Evolutionary conservation across 2,888 invertebrate genomes (phyloP).

Genomic region (Euproctis similis): DNA sequence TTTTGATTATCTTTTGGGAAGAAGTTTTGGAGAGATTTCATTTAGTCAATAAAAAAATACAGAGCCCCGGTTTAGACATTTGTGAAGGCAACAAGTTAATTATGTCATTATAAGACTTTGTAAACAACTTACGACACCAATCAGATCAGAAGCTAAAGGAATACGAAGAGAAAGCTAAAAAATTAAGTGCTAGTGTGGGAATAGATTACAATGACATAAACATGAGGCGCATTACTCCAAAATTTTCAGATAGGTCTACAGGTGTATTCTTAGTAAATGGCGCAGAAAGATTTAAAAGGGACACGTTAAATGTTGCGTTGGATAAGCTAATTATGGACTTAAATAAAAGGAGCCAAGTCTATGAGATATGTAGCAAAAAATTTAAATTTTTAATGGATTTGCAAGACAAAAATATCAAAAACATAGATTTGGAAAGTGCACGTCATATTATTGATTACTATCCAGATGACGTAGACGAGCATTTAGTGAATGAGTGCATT

Average conservation of each 20-base stretch:
- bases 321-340: constrained; percentile 10
- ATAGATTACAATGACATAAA: constrained; percentile 5
- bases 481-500: no score
- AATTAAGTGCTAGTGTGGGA: constrained; percentile 8
- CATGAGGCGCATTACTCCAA: constrained; percentile 5
- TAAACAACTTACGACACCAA: constrained; percentile 4
- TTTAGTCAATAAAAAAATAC: no score
- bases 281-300: constrained; percentile 7
- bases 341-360: constrained; percentile 9
- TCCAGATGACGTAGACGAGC: no score
- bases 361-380: constrained; percentile 10
- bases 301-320: constrained; percentile 10
- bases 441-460: no score
- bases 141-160: constrained; percentile 7
- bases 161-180: constrained; percentile 7
- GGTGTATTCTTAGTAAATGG: constrained; percentile 3
- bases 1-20: no score
- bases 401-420: no score
- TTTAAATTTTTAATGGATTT: no score
- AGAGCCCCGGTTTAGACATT: no score
- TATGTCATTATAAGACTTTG: constrained; percentile 5
- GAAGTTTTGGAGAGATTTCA: no score
- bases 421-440: no score
- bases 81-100: constrained; percentile 1
- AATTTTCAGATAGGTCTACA: constrained; percentile 5